phyloP scores from a whole-genome alignment of 2,797 vertebrate species.

The Anisognathus igniventris region DNA sequence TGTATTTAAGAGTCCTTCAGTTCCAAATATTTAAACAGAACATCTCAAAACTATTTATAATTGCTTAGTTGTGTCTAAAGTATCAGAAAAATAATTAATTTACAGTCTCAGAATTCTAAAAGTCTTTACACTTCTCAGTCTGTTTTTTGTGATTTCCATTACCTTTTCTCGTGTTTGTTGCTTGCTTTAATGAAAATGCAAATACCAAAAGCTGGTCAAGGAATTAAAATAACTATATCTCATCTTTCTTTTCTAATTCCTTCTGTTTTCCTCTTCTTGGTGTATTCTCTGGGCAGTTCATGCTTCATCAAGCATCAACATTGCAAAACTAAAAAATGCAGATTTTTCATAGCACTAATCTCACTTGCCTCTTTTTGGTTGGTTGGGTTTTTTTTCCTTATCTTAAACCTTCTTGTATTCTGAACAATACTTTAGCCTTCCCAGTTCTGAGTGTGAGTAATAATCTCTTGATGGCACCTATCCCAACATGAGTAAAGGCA shows the following conservation, averaged over 20 bases:
- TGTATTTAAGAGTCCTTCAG: neutral
- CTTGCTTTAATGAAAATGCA: neutral
- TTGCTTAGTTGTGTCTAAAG: neutral
- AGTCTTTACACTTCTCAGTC: neutral
- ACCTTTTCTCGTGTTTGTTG: neutral
- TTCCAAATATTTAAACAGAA: neutral
- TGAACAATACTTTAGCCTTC: neutral
- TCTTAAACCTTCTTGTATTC: neutral
- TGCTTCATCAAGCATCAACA: neutral
- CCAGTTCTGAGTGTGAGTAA: neutral
- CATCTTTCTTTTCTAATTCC: neutral
- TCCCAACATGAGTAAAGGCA: neutral
- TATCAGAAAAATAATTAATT: neutral
- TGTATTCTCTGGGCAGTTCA: neutral
- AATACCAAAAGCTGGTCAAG: neutral
- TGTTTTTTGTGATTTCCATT: neutral
- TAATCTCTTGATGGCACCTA: neutral
- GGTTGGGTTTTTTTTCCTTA: accelerated
- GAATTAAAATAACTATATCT: neutral
- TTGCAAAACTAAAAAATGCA: neutral
- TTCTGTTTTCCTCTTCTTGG: neutral
- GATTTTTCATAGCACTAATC: neutral
- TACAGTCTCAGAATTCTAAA: neutral
- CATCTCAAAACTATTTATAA: neutral
- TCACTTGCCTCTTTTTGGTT: neutral